Evolutionary conservation across 2,797 vertebrate genomes (phyloP), one percentile per base, ranked within the genome.

Genomic region (Poliocrania exsul): DNA sequence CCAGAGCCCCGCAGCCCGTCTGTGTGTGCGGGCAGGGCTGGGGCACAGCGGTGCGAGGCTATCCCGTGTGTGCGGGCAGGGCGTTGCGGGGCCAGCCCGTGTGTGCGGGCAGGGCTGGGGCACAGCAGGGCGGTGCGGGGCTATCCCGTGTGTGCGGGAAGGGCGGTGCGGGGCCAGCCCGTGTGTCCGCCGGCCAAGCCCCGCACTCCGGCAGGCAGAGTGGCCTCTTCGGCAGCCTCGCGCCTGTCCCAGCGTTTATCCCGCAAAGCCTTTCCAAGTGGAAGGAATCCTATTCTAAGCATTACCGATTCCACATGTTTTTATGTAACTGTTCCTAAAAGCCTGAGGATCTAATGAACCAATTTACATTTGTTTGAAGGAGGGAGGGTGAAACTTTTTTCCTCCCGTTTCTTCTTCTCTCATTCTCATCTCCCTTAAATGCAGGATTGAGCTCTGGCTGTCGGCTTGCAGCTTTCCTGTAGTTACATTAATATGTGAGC

Each of bases 281-380:
- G 10, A 73, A 58, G 57, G 69, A 66, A 37, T 71, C 77, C 57
- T 80, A 0, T 35, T 37, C 66, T 44, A 2, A 38, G 60, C 35
- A 1, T 37, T 58, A 56, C 8, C 16, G 64, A 13, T 90, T 78
- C 82, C 40, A 29, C 46, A 0, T 71, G 3, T 35, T 78, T 96
- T 96, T 88, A 93, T 40, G 47, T 88, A 93, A 90, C 79, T 46
- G 74, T 10, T 49, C 33, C 56, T 67, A 29, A 37, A 88, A 85
- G 75, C 70, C 51, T 7, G 50, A 53, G 46, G 19, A 67, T 51
- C 62, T 78, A 49, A 81, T 44, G 56, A 62, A 40, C 24, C 8
- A 23, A 64, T 84, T 60, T 38, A 56, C 70, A 25, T 83, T 79
- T 66, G 66, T 58, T 49, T 49, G 58, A 78, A 71, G 54, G 66